A percentile compares a stretch with the other conserved stretches of the same genome.
Conservation (phyloP, 2,113 vertebrate species). For the Meleagris gallopavo region DNA sequence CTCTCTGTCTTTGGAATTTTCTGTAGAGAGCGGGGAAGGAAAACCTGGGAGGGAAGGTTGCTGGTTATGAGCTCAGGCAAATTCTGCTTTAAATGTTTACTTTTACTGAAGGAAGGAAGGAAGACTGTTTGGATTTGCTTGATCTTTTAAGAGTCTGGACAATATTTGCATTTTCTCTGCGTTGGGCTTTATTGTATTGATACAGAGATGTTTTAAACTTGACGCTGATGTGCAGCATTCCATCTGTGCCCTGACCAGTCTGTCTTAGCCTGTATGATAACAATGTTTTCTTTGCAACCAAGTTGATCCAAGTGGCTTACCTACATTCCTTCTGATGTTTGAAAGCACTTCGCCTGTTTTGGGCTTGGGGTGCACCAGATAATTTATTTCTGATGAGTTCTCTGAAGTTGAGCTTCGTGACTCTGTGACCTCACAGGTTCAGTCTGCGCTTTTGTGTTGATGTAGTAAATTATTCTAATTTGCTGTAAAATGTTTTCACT, state of each 20-base stretch:
- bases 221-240: not conserved
- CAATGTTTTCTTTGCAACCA: constrained; percentile 6
- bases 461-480: constrained; percentile 60
- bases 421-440: constrained; percentile 47
- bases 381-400: not conserved
- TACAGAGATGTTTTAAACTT: constrained; percentile 6
- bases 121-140: constrained; percentile 54
- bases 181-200: too few relatives aligned
- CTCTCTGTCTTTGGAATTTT: not conserved
- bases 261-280: not conserved
- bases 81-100: constrained; percentile 50
- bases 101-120: constrained; percentile 53
- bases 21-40: not conserved
- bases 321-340: constrained; percentile 41
- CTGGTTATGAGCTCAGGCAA: constrained; percentile 11
- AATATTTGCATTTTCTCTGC: constrained; percentile 50
- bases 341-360: constrained; percentile 22
- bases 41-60: not conserved
- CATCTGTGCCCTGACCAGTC: not conserved
- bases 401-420: not conserved
- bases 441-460: constrained; percentile 24
- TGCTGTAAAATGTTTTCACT: constrained; percentile 61
- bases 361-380: not conserved
- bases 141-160: constrained; percentile 34
- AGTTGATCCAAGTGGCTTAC: not conserved